Evolutionary conservation across 2,888 invertebrate species (phyloP).

Genomic region (Pyrocoelia pectoralis): DNA sequence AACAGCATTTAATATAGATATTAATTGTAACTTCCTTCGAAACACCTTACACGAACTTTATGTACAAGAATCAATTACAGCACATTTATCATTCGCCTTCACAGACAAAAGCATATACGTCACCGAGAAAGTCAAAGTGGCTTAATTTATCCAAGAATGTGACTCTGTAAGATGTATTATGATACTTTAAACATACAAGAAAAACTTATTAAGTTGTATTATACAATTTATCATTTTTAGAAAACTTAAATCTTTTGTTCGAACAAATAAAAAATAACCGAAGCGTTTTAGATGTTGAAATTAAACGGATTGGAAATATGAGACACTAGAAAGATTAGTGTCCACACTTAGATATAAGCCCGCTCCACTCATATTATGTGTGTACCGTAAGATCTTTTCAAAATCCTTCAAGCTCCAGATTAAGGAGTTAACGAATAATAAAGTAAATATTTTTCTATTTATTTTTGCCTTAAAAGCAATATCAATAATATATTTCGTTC

Average conservation of each 20-base stretch:
- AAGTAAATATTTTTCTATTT: conserved; percentile 21
- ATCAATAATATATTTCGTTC: neutral
- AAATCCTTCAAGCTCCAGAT: conserved; percentile 23
- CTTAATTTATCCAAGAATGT: neutral
- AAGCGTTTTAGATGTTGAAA: conserved; percentile 15
- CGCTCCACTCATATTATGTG: conserved; percentile 15
- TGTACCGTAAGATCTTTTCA: conserved; percentile 23
- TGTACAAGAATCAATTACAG: too few relatives aligned
- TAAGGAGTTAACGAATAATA: conserved; percentile 18
- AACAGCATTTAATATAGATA: too few relatives aligned
- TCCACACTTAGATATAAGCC: conserved; percentile 32
- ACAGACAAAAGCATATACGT: neutral
- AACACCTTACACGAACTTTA: too few relatives aligned
- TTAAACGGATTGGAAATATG: conserved; percentile 27
- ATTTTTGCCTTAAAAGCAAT: conserved; percentile 18
- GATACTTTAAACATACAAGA: neutral
- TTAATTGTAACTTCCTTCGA: too few relatives aligned
- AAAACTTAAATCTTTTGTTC: neutral
- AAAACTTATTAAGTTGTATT: conserved; percentile 2
- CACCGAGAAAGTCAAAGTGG: neutral
- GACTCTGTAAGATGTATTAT: neutral
- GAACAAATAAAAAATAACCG: neutral
- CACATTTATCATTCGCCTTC: neutral
- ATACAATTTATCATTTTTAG: neutral
- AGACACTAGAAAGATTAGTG: conserved; percentile 25